Base-by-base conservation (phyloP, 2,888 invertebrate genomes). In the Malacosoma neustria region DNA sequence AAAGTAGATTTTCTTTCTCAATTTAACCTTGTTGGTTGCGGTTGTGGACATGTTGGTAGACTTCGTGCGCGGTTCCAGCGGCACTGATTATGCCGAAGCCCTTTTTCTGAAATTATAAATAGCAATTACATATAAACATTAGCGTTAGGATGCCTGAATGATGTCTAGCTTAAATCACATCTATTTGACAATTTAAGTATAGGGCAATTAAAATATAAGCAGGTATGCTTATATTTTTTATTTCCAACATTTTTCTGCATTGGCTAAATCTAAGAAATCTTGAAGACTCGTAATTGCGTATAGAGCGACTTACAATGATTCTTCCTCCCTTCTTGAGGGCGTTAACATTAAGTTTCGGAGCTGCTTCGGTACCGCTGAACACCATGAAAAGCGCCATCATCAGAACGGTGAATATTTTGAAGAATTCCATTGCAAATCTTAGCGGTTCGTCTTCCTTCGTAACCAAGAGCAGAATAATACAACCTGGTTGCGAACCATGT, bases 311-410 rank as follows among this genome's bases (percentile, higher is more conserved):
- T 35, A 58, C 59, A 36, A 55, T 46, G 14, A 41, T 43, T 41
- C 52, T 59, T 1, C 52, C 55, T 2, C 59, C 58, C 36, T 57
- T 59, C 32, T 43, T 58, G 29, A 64, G 41, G 3, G 48, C 45
- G 2, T 42, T 34, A 11, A 29, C 35, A 4, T 37, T 35, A 3
- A 35, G 34, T n/a, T 40, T 31, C n/a, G 38, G 38, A 11, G 33
- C 33, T 9, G 32, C 38, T 12, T 32, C 29, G 7, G 11, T 14
- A 9, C 36, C 33, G 13, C 13, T 13, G 6, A 36, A 11, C 29
- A 39, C 11, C 11, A 39, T 14, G 29, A 33, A 39, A 7, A 39
- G 15, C 7, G 33, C 36, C 29, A 39, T 6, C 22, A 4, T 22
- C 6, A 22, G 22, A 22, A 22, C 9, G 1, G 9, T 22, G 4